Base-by-base conservation (phyloP, 2,888 invertebrate species). In the Acleris laterana region DNA sequence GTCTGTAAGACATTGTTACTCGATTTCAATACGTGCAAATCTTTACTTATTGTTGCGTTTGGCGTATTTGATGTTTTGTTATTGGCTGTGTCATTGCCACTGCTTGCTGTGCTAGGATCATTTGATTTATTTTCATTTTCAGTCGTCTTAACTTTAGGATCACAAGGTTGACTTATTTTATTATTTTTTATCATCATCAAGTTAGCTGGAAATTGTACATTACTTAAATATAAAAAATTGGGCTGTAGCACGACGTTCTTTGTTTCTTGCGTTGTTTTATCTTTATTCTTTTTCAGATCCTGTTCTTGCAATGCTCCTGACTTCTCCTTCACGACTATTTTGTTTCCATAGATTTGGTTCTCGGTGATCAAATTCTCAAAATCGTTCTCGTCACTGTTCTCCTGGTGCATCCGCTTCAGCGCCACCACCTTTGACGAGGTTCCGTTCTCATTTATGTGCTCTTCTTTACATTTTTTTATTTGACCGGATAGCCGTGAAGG, bases 261-360 rank as follows among this genome's bases (percentile, higher is more conserved):
- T 5, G 83, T 70, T 63, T 90, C 89, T 66, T 81, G 79, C 50
- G 73, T 72, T 17, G 76, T 68, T 73, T 85, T 87, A 17, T 89
- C 88, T 20, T 71, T 75, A 69, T 83, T 88, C 51, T 79, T 81
- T 70, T 87, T 88, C 51, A 88, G 74, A 63, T 90, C 88, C 77
- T 89, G 88, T 69, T 92, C 90, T 75, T 91, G 90, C 62, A 78
- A 79, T 13, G 83, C 88, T 32, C 87, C 85, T 63, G 87, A 86
- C 75, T 93, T 93, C 87, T 93, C 93, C 88, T 93, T 93, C 83
- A 93, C 92, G 83, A 93, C 93, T 84, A 93, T 93, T 83, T 93
- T 93, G 72, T 93, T 93, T 71, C 93, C 93, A 75, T 93, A 93
- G 69, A 93, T 93, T 83, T 93, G 93, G 81, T 93, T 93, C 78